These are phyloP conservation scores for Camponotus vicinus DNA, from an alignment of 1,140 invertebrate species.

Conservation along the genomic window DNA sequence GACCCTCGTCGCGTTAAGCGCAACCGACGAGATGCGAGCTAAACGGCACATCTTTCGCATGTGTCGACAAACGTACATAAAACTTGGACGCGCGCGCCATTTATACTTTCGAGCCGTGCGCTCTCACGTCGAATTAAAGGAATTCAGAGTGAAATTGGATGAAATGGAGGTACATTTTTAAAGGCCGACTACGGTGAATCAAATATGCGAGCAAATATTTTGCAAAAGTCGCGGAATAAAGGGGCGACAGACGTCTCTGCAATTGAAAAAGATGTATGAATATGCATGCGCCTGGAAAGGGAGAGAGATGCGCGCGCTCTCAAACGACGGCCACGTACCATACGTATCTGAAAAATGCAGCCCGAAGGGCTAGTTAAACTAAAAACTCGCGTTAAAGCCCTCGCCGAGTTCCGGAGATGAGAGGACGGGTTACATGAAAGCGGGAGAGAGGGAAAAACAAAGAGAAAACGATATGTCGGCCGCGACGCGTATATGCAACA, in stretches of 20 bases:
- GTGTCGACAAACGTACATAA: conserved; percentile 25
- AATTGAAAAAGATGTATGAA: conserved; percentile 59
- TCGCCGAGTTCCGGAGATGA: conserved; percentile 19
- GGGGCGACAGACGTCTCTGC: conserved; percentile 7
- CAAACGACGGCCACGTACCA: conserved; percentile 13
- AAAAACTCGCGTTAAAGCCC: conserved; percentile 59
- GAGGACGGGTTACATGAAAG: background rate
- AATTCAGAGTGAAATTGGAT: conserved; percentile 49
- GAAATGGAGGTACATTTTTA: conserved; percentile 21
- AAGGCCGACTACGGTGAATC: conserved; percentile 23
- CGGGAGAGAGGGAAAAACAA: background rate
- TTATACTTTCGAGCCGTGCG: background rate
- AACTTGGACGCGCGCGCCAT: background rate
- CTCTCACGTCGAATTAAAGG: conserved; percentile 22
- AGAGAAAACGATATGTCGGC: conserved; percentile 35
- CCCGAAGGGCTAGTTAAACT: conserved; percentile 53
- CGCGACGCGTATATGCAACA: conserved; percentile 12
- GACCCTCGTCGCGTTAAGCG: conserved; percentile 23
- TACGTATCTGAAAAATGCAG: conserved; percentile 58
- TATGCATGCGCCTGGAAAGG: conserved; percentile 36
- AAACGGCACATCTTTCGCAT: conserved; percentile 5
- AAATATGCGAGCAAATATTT: conserved; percentile 60
- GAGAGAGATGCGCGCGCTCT: conserved; percentile 11
- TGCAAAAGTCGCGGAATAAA: conserved; percentile 52
- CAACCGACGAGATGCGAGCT: background rate